Conservation (phyloP, 2,113 vertebrate species). For the Solenodon paradoxus region DNA sequence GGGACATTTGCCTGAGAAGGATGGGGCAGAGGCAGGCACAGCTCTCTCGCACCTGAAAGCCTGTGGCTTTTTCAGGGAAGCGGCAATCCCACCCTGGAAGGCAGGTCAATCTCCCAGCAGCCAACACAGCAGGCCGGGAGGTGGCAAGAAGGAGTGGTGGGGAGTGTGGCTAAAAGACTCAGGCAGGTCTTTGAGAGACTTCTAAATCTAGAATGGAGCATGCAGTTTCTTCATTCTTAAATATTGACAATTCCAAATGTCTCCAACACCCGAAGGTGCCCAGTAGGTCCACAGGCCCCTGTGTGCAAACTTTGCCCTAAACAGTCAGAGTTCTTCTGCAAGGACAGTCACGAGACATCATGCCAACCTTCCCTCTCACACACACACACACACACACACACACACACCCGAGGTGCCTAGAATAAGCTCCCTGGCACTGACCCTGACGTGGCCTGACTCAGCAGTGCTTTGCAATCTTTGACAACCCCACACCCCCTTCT, state of each 20-base stretch:
- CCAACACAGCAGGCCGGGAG: not conserved
- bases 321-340: not conserved
- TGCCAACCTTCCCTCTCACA: no score
- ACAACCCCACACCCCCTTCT: not conserved
- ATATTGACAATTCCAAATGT: not conserved
- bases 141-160: not conserved
- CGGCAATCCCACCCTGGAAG: not conserved
- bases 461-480: not conserved
- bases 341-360: fast-evolving
- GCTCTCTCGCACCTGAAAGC: not conserved
- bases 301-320: not conserved
- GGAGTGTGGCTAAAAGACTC: not conserved
- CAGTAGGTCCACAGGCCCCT: not conserved
- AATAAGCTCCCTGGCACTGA: not conserved
- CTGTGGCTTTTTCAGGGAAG: not conserved
- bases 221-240: not conserved
- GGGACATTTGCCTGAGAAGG: not conserved
- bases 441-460: not conserved
- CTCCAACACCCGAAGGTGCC: not conserved
- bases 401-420: fast-evolving
- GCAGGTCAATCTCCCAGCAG: not conserved
- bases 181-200: not conserved
- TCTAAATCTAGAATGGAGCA: fast-evolving
- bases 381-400: no score
- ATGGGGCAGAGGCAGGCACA: not conserved